Percentiles rank a stretch among this genome's conserved stretches.
phyloP scores from a whole-genome alignment of 2,888 invertebrate species.

The Aporophyla nigra region DNA sequence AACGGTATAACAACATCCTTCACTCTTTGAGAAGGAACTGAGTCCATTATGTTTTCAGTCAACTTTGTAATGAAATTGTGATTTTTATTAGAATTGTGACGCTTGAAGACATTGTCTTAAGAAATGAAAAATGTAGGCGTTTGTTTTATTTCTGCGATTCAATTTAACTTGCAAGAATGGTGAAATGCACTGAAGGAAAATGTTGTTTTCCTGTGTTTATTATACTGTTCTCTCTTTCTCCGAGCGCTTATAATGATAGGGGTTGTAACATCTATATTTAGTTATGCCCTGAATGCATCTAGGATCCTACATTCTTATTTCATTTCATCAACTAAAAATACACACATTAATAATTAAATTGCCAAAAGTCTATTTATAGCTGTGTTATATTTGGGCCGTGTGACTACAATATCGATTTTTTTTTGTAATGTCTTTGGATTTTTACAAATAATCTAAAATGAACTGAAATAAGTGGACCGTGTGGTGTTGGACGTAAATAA shows the following conservation, averaged over 20 bases:
- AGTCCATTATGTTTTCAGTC: constrained; percentile 51
- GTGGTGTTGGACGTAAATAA: too few species aligned
- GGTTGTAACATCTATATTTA: too few species aligned
- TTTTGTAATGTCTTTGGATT: background rate
- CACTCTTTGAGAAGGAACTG: constrained; percentile 41
- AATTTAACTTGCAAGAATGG: constrained; percentile 20
- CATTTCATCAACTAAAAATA: background rate
- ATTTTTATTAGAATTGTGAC: constrained; percentile 34
- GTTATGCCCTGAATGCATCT: background rate
- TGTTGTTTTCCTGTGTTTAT: background rate
- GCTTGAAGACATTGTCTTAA: constrained; percentile 10
- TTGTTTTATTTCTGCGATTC: constrained; percentile 28
- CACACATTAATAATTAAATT: background rate
- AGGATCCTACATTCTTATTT: background rate
- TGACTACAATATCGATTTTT: background rate
- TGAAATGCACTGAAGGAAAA: constrained; percentile 3
- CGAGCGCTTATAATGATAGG: background rate
- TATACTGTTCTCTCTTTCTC: background rate
- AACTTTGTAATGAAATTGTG: constrained; percentile 32
- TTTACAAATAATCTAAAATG: background rate
- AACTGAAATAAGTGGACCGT: too few species aligned
- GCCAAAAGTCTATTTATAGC: too few species aligned
- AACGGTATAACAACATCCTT: constrained; percentile 50
- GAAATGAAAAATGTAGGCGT: constrained; percentile 36
- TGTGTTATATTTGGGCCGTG: background rate